Evolutionary conservation across 2,113 vertebrate species (phyloP).

Genomic region (Agelaius tricolor): DNA sequence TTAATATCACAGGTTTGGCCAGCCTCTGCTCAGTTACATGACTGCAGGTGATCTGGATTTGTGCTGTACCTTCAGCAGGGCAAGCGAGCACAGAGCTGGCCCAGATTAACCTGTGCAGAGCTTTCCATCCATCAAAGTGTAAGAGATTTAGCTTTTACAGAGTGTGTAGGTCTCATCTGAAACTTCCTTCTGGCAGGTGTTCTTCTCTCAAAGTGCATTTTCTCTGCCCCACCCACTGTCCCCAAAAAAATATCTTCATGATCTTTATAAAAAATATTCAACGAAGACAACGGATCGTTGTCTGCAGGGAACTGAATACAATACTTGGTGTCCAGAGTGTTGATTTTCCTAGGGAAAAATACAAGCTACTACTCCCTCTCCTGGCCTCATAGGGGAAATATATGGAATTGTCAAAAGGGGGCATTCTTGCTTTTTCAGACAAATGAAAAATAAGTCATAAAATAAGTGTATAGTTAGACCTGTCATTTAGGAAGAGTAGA

Average conservation of each 20-base stretch:
- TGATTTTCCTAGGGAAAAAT: constrained; percentile 26
- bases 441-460: neutral
- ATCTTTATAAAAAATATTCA: neutral
- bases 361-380: constrained; percentile 50
- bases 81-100: neutral
- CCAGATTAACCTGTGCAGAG: neutral
- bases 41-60: neutral
- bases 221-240: fast-evolving
- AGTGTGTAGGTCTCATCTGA: neutral
- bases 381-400: constrained; percentile 58
- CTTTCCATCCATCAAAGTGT: neutral
- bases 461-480: neutral
- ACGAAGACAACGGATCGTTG: neutral
- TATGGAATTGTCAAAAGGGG: constrained; percentile 73
- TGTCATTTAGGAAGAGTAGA: neutral
- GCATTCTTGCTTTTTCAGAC: constrained; percentile 78
- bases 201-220: neutral
- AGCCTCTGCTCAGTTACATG: neutral
- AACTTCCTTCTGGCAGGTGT: neutral
- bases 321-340: neutral
- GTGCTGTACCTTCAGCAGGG: neutral
- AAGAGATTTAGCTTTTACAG: neutral
- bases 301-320: neutral
- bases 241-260: fast-evolving
- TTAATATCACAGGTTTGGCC: neutral